Conservation (phyloP, 2,888 invertebrate species). For the Rhaphigaster nebulosa region DNA sequence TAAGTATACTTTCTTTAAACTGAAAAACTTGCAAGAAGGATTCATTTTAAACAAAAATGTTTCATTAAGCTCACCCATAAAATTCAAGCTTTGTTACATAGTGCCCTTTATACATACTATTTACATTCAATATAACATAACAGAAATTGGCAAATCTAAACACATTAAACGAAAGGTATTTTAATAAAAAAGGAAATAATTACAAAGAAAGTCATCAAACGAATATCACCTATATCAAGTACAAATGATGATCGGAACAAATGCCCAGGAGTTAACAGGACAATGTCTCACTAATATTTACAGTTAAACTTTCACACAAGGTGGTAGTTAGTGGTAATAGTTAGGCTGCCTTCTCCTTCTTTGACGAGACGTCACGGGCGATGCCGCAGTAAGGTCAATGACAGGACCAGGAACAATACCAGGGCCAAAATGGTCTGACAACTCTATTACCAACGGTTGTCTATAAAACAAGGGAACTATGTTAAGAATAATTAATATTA, state of each 20-base stretch:
- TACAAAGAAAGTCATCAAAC: not conserved
- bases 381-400: constrained; percentile 19
- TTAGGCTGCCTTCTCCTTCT: constrained; percentile 25
- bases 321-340: not conserved
- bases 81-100: not conserved
- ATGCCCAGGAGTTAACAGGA: not conserved
- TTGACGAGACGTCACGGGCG: not conserved
- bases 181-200: not conserved
- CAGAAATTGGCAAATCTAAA: not conserved
- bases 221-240: not conserved
- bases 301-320: not conserved
- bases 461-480: constrained; percentile 51
- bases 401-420: not conserved
- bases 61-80: not conserved
- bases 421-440: constrained; percentile 21
- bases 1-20: not conserved
- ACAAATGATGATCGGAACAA: not conserved
- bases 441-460: constrained; percentile 48
- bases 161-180: not conserved
- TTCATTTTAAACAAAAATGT: not conserved
- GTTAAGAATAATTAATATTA: constrained; percentile 22
- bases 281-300: not conserved
- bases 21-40: not conserved
- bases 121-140: not conserved
- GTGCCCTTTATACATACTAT: not conserved